Evolutionary conservation across 1,140 invertebrate species (phyloP).

Genomic region (Battus philenor): DNA sequence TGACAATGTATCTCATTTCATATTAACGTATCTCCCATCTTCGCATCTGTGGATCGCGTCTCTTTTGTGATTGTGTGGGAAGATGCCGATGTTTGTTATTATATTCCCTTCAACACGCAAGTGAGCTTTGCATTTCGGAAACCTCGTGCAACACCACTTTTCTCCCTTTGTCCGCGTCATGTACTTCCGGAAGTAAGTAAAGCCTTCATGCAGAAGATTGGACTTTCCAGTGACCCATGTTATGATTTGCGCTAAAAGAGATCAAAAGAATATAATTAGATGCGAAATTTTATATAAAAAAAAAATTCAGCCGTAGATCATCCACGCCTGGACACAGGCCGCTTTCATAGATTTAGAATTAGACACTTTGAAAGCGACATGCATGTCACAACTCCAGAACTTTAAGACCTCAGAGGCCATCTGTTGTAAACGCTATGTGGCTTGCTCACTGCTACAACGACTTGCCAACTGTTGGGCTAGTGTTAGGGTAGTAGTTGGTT

Average conservation of each 20-base stretch:
- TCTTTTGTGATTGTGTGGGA: conserved; percentile 25
- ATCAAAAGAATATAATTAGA: no score
- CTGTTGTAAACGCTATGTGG: no score
- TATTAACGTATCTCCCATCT: conserved; percentile 23
- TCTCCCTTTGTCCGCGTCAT: conserved; percentile 22
- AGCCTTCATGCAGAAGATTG: conserved; percentile 27
- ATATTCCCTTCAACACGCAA: conserved; percentile 21
- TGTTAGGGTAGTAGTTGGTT: no score
- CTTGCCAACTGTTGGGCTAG: no score
- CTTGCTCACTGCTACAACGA: no score
- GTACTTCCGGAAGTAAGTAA: conserved; percentile 43
- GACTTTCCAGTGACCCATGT: conserved; percentile 26
- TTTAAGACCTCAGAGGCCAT: no score
- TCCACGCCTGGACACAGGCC: no score
- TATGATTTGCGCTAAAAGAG: conserved; percentile 35
- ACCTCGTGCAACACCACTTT: conserved; percentile 44
- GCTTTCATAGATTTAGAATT: no score
- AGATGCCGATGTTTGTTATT: conserved; percentile 5
- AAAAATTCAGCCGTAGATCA: no score
- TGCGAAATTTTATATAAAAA: no score
- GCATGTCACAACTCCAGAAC: no score
- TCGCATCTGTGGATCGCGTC: conserved; percentile 23
- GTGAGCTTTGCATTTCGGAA: conserved; percentile 37
- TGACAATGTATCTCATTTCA: not conserved
- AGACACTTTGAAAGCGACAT: no score